phyloP scores from a whole-genome alignment of 2,113 vertebrate species.

The Vidua macroura region DNA sequence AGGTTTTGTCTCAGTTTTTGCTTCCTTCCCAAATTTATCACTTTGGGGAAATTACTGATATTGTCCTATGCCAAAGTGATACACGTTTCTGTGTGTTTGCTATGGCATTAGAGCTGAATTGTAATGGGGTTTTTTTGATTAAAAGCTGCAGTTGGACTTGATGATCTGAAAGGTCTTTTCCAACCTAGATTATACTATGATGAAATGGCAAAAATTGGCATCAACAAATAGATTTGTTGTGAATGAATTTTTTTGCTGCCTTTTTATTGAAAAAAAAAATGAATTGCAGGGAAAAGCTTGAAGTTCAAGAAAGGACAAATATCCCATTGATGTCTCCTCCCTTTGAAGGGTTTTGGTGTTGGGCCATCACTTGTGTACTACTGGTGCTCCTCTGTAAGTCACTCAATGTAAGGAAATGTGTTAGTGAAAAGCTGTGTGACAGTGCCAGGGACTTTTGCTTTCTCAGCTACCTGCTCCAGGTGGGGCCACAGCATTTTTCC shows the following conservation, averaged over 20 bases:
- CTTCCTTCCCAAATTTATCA: neutral
- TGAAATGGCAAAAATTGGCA: neutral
- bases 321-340: neutral
- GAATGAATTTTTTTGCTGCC: neutral
- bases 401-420: neutral
- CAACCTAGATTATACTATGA: neutral
- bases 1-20: neutral
- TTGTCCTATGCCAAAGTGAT: neutral
- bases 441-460: neutral
- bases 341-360: neutral
- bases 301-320: neutral
- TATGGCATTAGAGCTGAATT: neutral
- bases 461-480: neutral
- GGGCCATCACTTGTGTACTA: neutral
- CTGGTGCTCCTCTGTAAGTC: neutral
- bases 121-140: fast-evolving
- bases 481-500: neutral
- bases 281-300: neutral
- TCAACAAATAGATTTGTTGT: neutral
- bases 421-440: neutral
- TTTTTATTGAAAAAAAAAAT: neutral
- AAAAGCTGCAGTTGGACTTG: neutral
- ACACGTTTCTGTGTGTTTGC: neutral
- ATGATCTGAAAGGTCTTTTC: neutral
- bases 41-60: neutral